Base-by-base conservation (phyloP, 2,888 invertebrate species). In the Panopea generosa region DNA sequence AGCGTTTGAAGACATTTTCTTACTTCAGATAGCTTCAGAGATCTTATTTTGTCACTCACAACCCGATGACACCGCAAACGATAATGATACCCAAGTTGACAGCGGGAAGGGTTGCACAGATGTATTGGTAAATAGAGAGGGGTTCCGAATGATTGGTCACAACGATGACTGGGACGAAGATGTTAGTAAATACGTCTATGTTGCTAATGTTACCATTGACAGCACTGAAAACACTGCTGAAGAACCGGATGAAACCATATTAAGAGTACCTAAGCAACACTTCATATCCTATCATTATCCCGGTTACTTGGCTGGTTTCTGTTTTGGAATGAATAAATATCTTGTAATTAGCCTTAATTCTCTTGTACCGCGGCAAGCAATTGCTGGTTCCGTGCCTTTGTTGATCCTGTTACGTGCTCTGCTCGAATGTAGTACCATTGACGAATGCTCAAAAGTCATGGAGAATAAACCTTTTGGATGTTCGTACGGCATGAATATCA, bases 401-500 rank as follows among this genome's bases (percentile, higher is more conserved):
- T 29, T 57, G 9, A 77, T 86, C 29, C 67, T 87, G 16, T 77
- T 81, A 33, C 61, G 87, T 6, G 69, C 75, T 14, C 56, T 85
- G n/a, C 60, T 86, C 0, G 61, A 59, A 24, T 83, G 84, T 45
- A 47, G 56, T 7, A 78, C 70, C 16, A 63, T 83, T 1, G 71
- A 79, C 18, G 84, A 84, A 47, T 77, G 70, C 24, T 60, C 73
- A 11, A 20, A 60, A 14, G 56, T 82, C 2, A 71, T 79, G 43
- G 55, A 68, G 57, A 76, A 76, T 24, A 55, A 74, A 20, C 75
- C 71, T 2, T 50, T 60, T 50, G 86, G 86, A 2, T 61, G 73
- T 43, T 81, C 85, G 2, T 85, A 79, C 68, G 87, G 85, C 16
- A 84, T 85, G 52, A 79, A 81, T 53, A 59, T 77, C 27, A 87